Evolutionary conservation across 2,888 invertebrate genomes (phyloP).

Genomic region (Xestia c-nigrum): DNA sequence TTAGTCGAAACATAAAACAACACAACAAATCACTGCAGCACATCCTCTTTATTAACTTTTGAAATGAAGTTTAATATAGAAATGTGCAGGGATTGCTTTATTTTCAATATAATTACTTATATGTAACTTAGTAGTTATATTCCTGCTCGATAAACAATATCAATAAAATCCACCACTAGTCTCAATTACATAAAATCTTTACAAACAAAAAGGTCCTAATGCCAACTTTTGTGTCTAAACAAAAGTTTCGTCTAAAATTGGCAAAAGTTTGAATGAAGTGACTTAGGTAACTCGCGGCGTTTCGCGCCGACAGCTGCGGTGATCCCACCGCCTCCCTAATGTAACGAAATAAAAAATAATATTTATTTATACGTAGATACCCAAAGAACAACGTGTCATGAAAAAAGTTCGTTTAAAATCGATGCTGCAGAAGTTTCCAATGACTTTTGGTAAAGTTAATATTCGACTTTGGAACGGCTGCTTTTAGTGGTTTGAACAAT

Average conservation of each 20-base stretch:
- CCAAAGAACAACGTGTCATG: constrained; percentile 74
- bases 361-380: constrained; percentile 80
- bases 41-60: background rate
- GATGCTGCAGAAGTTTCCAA: constrained; percentile 67
- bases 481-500: constrained; percentile 60
- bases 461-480: constrained; percentile 58
- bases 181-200: constrained; percentile 79
- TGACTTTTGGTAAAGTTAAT: constrained; percentile 66
- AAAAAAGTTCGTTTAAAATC: constrained; percentile 68
- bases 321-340: constrained; percentile 86
- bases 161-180: constrained; percentile 71
- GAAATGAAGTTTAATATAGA: background rate
- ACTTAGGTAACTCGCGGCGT: constrained; percentile 85
- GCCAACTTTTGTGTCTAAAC: constrained; percentile 83
- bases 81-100: background rate
- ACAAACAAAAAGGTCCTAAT: constrained; percentile 81
- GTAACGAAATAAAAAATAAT: constrained; percentile 85
- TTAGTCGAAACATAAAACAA: background rate
- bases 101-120: background rate
- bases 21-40: background rate
- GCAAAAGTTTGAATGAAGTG: constrained; percentile 88
- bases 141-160: constrained; percentile 30
- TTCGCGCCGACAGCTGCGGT: constrained; percentile 87
- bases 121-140: background rate
- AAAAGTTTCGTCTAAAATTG: constrained; percentile 85